Conservation (phyloP, 1,140 invertebrate species). For the Conus betulinus region DNA sequence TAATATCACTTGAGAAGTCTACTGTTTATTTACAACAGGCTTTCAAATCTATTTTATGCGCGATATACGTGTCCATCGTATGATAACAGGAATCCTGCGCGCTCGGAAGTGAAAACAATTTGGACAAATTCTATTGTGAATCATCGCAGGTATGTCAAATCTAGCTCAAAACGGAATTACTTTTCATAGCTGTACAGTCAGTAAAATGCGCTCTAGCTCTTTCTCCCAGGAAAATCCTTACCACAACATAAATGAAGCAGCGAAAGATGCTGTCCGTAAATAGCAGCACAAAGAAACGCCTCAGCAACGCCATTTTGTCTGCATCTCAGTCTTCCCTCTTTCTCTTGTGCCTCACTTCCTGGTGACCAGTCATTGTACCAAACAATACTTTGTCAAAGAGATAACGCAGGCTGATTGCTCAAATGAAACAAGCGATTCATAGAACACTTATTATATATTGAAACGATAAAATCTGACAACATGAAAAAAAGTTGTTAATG, state of each 20-base stretch:
- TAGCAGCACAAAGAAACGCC: conserved; percentile 67
- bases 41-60: too few species aligned
- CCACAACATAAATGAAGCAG: conserved; percentile 55
- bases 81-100: not conserved
- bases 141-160: not conserved
- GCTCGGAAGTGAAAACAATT: not conserved
- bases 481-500: too few species aligned
- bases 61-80: too few species aligned
- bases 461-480: too few species aligned
- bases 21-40: too few species aligned
- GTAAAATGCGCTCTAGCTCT: not conserved
- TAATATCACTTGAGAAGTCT: too few species aligned
- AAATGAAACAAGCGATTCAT: too few species aligned
- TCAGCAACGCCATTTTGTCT: conserved; percentile 60
- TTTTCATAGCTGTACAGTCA: not conserved
- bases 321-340: not conserved
- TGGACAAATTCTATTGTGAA: not conserved
- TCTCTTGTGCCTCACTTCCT: conserved; percentile 17
- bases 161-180: not conserved
- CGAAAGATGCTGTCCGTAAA: conserved; percentile 59
- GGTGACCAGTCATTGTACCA: conserved; percentile 12
- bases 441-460: too few species aligned
- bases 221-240: conserved; percentile 39
- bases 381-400: not conserved
- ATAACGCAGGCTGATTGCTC: too few species aligned